A percentile compares a stretch with the other conserved stretches of the same genome.
phyloP scores from a whole-genome alignment of 2,113 vertebrate species.

The Tringa solitaria region DNA sequence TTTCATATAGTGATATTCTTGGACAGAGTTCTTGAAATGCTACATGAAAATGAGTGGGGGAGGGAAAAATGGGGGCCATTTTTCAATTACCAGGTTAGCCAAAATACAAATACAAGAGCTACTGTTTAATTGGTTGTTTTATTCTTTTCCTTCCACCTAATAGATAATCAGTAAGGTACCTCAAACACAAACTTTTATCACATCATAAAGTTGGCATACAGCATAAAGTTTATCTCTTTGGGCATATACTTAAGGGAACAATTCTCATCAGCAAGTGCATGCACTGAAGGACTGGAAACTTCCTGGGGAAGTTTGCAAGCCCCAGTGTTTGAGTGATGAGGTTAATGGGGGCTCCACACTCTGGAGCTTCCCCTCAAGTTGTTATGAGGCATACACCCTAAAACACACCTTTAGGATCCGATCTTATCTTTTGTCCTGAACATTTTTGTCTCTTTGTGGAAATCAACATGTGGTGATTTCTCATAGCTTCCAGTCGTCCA shows the following conservation, averaged over 20 bases:
- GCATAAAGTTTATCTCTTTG: slow-evolving; percentile 60
- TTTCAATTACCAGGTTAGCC: slow-evolving; percentile 65
- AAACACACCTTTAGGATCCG: not conserved
- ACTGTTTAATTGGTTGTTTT: slow-evolving; percentile 72
- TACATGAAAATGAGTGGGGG: slow-evolving; percentile 49
- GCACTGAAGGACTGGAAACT: not conserved
- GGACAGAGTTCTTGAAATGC: slow-evolving; percentile 80
- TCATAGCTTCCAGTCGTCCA: not conserved
- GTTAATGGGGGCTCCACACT: not conserved
- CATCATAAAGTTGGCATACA: slow-evolving; percentile 59
- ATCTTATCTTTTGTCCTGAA: not conserved
- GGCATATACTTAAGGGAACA: slow-evolving; percentile 23
- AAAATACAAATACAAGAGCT: slow-evolving; percentile 37
- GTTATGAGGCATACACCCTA: not conserved
- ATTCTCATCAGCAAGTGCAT: not conserved
- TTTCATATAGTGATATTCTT: slow-evolving; percentile 78
- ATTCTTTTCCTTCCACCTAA: slow-evolving; percentile 69
- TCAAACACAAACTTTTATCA: slow-evolving; percentile 71
- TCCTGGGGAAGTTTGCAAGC: not conserved
- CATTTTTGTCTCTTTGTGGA: not conserved
- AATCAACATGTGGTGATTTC: rapidly evolving
- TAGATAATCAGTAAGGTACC: slow-evolving; percentile 67
- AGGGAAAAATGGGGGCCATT: slow-evolving; percentile 46
- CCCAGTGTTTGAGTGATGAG: not conserved
- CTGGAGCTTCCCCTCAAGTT: not conserved